Conservation (phyloP, 2,113 vertebrate genomes). For the Beaufortia kweichowensis region DNA sequence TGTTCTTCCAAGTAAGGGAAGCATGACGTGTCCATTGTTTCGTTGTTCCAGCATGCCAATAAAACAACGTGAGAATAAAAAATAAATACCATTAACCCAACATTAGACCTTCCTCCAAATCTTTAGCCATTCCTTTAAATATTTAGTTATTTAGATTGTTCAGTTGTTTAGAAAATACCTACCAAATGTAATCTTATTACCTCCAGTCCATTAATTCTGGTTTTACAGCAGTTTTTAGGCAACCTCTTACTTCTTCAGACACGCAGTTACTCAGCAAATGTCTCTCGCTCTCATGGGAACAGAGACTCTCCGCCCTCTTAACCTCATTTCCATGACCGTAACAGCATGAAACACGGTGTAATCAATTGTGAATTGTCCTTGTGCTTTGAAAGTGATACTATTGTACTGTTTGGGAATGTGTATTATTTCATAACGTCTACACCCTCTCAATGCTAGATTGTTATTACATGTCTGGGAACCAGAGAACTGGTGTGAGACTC, state of each 20-base stretch:
- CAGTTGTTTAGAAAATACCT: neutral
- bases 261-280: conserved; percentile 18
- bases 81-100: neutral
- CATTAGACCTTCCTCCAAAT: too few species aligned
- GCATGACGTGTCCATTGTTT: conserved; percentile 35
- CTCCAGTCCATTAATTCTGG: neutral
- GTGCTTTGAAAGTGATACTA: conserved; percentile 26
- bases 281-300: conserved; percentile 34
- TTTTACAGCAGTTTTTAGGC: neutral
- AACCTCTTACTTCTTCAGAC: neutral
- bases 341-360: conserved; percentile 7
- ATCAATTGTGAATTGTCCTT: conserved; percentile 20
- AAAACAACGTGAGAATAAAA: conserved; percentile 16
- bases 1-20: conserved; percentile 36
- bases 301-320: neutral
- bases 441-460: conserved; percentile 56
- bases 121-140: too few species aligned
- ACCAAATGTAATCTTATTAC: neutral
- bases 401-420: conserved; percentile 50
- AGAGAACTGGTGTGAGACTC: conserved; percentile 49
- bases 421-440: conserved; percentile 38
- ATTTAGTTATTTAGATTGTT: neutral
- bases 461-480: conserved; percentile 50
- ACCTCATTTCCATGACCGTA: conserved; percentile 19
- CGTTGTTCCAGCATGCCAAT: neutral